phyloP scores from a whole-genome alignment of 2,113 vertebrate genomes.

The Hippocampus barbouri region DNA sequence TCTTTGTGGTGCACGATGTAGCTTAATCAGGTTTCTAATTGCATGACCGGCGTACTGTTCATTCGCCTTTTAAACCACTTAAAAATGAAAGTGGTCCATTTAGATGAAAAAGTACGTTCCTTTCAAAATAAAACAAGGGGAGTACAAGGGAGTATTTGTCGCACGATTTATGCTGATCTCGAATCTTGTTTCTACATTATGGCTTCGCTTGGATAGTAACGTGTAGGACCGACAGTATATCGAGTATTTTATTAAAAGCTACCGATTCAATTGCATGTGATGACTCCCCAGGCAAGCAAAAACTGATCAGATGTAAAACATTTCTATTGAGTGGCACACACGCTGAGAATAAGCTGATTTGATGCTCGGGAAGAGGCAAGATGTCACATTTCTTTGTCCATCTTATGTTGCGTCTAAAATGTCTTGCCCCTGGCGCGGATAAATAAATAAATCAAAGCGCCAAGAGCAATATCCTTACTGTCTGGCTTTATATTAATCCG shows the following conservation, averaged over 20 bases:
- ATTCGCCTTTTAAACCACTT: too few relatives aligned
- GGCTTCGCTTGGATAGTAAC: too few relatives aligned
- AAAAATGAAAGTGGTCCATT: too few relatives aligned
- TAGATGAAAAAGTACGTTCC: too few relatives aligned
- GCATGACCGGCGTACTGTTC: too few relatives aligned
- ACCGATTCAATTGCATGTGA: background rate
- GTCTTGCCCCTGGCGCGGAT: background rate
- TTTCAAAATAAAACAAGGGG: too few relatives aligned
- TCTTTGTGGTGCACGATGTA: too few relatives aligned
- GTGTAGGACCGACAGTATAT: too few relatives aligned
- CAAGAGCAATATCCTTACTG: constrained; percentile 42
- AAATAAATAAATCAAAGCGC: constrained; percentile 14
- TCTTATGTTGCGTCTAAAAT: constrained; percentile 2
- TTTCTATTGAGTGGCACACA: background rate
- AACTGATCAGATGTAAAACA: background rate
- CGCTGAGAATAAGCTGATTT: background rate
- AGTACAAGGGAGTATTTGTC: too few relatives aligned
- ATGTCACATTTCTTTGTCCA: constrained; percentile 10
- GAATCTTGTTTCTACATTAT: too few relatives aligned
- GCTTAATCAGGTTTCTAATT: too few relatives aligned
- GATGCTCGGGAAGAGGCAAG: background rate
- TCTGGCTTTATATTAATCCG: constrained; percentile 59
- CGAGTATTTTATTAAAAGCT: background rate
- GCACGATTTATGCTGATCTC: too few relatives aligned
- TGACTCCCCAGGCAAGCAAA: background rate